Evolutionary conservation across 2,797 vertebrate genomes (phyloP).

Genomic region (Novumbra hubbsi): DNA sequence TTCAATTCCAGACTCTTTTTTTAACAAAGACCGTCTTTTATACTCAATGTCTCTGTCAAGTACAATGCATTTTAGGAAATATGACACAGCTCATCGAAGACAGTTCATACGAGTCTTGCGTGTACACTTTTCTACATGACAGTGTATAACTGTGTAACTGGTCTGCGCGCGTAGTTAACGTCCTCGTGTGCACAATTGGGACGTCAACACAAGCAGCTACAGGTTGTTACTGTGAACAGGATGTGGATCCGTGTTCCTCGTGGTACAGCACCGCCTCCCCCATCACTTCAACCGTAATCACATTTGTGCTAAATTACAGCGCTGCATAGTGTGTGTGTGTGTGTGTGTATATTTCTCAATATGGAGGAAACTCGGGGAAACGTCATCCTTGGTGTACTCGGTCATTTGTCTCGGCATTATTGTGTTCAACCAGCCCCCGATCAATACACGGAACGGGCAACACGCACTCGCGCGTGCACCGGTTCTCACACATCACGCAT

Average conservation of each 20-base stretch:
- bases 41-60: too few relatives aligned
- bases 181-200: not conserved
- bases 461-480: not conserved
- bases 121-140: not conserved
- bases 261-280: slow-evolving; percentile 10
- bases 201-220: not conserved
- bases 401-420: slow-evolving; percentile 69
- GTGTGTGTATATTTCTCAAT: slow-evolving; percentile 40
- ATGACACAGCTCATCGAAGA: too few relatives aligned
- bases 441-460: slow-evolving; percentile 59
- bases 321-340: slow-evolving; percentile 37
- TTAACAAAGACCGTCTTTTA: too few relatives aligned
- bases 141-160: not conserved
- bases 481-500: slow-evolving; percentile 33
- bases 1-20: too few relatives aligned
- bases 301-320: slow-evolving; percentile 59
- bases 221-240: not conserved
- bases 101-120: not conserved
- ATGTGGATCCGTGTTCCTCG: not conserved
- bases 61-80: too few relatives aligned
- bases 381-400: slow-evolving; percentile 58
- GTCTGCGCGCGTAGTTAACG: not conserved
- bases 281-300: slow-evolving; percentile 55
- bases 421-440: slow-evolving; percentile 52
- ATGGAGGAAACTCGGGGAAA: slow-evolving; percentile 48